These are phyloP conservation scores for Calidris pygmaea DNA, from an alignment of 2,113 vertebrate species.

Conservation along the genomic window DNA sequence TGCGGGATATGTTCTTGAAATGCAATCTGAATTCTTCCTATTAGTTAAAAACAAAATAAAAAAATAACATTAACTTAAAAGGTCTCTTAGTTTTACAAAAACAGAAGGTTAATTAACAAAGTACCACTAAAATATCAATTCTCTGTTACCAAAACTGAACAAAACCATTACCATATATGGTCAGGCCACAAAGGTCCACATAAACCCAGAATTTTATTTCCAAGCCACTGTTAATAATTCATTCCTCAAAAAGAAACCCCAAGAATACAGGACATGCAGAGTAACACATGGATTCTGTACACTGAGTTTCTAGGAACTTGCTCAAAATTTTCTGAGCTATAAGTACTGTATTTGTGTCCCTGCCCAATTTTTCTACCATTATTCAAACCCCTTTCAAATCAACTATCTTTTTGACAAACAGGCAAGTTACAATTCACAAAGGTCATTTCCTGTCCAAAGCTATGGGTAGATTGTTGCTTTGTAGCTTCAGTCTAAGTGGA, in stretches of 20 bases:
- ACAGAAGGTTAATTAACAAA: neutral
- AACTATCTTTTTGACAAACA: neutral
- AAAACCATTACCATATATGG: neutral
- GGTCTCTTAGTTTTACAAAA: neutral
- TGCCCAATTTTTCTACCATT: neutral
- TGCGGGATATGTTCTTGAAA: constrained; percentile 96
- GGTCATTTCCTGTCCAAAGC: neutral
- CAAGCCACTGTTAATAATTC: neutral
- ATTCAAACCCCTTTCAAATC: neutral
- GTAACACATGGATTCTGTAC: neutral
- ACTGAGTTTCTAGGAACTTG: neutral
- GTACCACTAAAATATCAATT: neutral
- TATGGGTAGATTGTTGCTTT: neutral
- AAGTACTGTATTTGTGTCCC: neutral
- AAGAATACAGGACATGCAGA: neutral
- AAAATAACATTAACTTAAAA: neutral
- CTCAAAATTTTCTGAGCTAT: neutral
- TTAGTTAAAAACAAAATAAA: neutral
- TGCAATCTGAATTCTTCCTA: constrained; percentile 95
- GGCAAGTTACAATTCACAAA: neutral
- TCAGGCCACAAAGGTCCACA: accelerated
- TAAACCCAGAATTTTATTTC: neutral
- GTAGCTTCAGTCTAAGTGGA: neutral
- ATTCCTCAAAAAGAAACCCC: neutral
- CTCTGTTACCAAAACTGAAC: neutral